Base-by-base conservation (phyloP, 2,888 invertebrate species). In the Drosophila mercatorum region DNA sequence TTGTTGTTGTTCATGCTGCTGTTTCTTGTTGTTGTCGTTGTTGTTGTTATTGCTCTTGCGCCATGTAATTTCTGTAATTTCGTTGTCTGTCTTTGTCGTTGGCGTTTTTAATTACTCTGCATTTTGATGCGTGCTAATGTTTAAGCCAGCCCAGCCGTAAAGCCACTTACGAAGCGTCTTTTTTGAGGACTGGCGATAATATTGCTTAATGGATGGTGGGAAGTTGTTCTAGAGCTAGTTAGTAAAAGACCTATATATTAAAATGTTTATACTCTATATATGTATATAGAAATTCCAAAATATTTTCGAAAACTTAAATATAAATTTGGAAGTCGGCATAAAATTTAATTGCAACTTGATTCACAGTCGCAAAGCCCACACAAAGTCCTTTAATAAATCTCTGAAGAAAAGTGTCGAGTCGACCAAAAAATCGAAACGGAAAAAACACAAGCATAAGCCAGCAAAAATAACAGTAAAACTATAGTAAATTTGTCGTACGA, bases 371-470 rank as follows among this genome's bases (percentile, higher is more conserved):
- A 40, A 40, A 11, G 11, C 14, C 14, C 5, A 22, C n/a, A 41
- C 17, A 12, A 52, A 7, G 11, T 5, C 4, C 7, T 4, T n/a
- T 28, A 6, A 41, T 55, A 60, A 69, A 26, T 14, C 49, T 14
- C 43, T 41, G 26, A 1, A 36, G n/a, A 49, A 70, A 44, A 70
- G 55, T 17, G 38, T 44, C 34, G 51, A 58, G 7, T 57, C 12
- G 14, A 66, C 26, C 26, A 4, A 64, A 64, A 66, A 40, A 82
- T 59, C 85, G 82, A 40, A 81, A 57, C 85, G 82, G 85, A 82
- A 82, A 81, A 84, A 82, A 82, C 82, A 81, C 46, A 68, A 55
- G 55, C 70, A 84, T 74, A 75, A 74, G 63, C 68, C 65, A 62
- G 46, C 51, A 47, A 34, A 31, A 72, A 66, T 69, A 74, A 78